Evolutionary conservation across 2,888 invertebrate species (phyloP), one percentile per base, ranked within the genome.

Genomic region (Lobophora halterata): DNA sequence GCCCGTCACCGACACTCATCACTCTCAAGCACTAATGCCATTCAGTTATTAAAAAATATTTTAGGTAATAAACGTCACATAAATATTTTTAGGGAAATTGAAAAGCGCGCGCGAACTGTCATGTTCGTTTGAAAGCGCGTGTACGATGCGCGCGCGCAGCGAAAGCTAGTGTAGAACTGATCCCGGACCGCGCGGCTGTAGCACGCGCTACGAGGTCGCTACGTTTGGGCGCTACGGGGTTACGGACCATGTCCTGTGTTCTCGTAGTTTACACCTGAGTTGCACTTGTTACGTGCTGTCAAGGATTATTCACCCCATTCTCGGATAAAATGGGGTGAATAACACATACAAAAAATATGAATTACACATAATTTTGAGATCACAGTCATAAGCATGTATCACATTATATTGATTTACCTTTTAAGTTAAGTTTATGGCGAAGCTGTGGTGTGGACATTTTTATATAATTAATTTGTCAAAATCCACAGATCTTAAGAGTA

Each of bases 161-260:
- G 72, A 73, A 74, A 75, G 85, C 75, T 71, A 65, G 61, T 64
- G 55, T 59, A 57, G 60, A 58, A 83, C 83, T 82, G 83, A 79
- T 49, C 53, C 55, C 58, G 59, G 52, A 56, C 65, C 56, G 62
- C 53, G 62, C 64, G 69, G 61, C 58, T 63, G 61, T 56, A 51
- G 61, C 65, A 60, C 64, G 61, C 65, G 73, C 77, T 77, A 73
- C 75, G 63, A 57, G 58, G 65, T 58, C 66, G 67, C 71, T 42
- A 72, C 75, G 79, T 13, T 72, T 70, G 72, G 76, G 67, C 72
- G 83, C 82, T 81, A 81, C 79, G 70, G n/a, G n/a, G n/a, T n/a
- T n/a, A n/a, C 51, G 56, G 59, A 69, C 71, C 70, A 66, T 61
- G 58, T 58, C 55, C 39, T 40, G 55, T 65, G 64, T 65, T 55